Conservation (phyloP, 1,140 invertebrate species). For the Drosophila watanabei region DNA sequence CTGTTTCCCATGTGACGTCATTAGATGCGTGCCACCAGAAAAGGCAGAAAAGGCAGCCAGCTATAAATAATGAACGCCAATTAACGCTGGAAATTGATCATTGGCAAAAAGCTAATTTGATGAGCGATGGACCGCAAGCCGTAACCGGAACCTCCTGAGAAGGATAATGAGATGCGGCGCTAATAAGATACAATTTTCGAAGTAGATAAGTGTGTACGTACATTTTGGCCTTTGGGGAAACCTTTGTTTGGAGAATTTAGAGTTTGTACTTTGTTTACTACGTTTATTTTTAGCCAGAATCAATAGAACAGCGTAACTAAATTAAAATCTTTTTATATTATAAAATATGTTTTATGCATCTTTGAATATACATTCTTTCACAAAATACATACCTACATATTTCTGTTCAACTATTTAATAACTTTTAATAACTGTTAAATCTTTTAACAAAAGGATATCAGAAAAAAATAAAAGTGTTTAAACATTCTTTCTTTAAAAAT, state of each 20-base stretch:
- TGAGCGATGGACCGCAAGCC: constrained; percentile 16
- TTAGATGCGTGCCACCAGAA: constrained; percentile 34
- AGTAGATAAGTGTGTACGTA: not conserved
- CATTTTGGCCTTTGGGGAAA: not conserved
- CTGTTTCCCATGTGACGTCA: constrained; percentile 59
- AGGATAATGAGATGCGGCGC: constrained; percentile 20
- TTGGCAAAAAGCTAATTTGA: constrained; percentile 44
- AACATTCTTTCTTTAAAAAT: not conserved
- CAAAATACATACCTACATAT: not conserved
- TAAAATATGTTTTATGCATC: not conserved
- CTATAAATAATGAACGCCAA: constrained; percentile 73
- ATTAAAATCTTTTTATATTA: not conserved
- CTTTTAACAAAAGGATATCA: not conserved
- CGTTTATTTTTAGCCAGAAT: not conserved
- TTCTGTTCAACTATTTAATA: not conserved
- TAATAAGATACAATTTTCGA: constrained; percentile 5
- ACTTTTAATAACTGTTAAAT: not conserved
- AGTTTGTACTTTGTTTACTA: too few species aligned
- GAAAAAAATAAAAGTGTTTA: not conserved
- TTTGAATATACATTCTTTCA: not conserved
- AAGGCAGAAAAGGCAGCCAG: constrained; percentile 2
- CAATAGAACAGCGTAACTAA: not conserved
- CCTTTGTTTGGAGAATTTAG: not conserved
- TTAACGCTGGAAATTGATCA: constrained; percentile 68
- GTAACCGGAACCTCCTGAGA: constrained; percentile 8